Conservation (phyloP, 2,113 vertebrate species). For the Nannospalax galili region DNA sequence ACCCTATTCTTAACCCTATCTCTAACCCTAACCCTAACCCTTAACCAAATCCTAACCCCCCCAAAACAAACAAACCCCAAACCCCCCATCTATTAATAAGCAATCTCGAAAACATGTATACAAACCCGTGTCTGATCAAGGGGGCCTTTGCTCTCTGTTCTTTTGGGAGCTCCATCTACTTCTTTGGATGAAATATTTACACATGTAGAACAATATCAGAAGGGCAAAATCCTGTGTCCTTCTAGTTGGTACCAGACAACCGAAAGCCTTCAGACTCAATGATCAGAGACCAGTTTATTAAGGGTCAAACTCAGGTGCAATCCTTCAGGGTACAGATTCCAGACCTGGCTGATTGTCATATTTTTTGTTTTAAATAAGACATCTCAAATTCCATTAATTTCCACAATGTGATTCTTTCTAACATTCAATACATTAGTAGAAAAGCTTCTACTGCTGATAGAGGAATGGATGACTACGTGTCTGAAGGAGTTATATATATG, state of each 20-base stretch:
- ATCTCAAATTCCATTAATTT: not conserved
- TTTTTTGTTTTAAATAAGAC: not conserved
- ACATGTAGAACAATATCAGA: not conserved
- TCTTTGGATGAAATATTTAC: conserved; percentile 30
- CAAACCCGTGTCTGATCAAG: not conserved
- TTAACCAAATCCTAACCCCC: too few relatives aligned
- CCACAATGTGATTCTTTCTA: not conserved
- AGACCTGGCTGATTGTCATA: not conserved
- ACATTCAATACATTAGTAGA: not conserved
- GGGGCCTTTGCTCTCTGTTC: not conserved
- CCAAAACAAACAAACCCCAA: not conserved
- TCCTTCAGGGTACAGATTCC: not conserved
- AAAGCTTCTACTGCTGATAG: not conserved
- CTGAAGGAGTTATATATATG: too few relatives aligned
- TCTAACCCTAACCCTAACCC: too few relatives aligned
- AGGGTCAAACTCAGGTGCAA: not conserved
- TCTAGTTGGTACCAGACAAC: not conserved
- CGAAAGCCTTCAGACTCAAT: not conserved
- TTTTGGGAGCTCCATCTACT: not conserved
- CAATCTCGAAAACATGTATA: not conserved
- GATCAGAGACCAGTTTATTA: not conserved
- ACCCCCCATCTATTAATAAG: conserved; percentile 8
- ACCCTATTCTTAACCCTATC: too few relatives aligned
- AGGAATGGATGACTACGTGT: not conserved
- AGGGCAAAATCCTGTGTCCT: not conserved